These are phyloP conservation scores for Procavia capensis DNA, from an alignment of 2,113 vertebrate genomes.

Conservation along the genomic window DNA sequence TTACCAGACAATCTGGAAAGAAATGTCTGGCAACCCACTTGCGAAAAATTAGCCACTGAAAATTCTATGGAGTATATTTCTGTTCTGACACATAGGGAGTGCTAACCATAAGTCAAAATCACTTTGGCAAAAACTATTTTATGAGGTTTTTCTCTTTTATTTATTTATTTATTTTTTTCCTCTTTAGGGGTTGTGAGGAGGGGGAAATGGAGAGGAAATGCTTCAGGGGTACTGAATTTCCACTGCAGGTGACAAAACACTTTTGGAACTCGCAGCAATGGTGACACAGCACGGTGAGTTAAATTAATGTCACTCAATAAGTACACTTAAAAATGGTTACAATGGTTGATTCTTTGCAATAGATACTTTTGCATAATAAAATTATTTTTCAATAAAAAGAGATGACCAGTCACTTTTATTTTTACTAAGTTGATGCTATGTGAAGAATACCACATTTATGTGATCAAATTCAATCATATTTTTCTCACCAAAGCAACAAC, in stretches of 20 bases:
- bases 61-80: neutral
- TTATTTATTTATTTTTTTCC: neutral
- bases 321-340: neutral
- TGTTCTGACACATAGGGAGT: neutral
- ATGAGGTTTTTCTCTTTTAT: no score
- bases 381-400: neutral
- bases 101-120: neutral
- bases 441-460: neutral
- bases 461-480: neutral
- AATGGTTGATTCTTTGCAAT: neutral
- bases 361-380: neutral
- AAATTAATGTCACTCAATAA: neutral
- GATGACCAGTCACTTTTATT: no score
- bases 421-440: neutral
- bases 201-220: neutral
- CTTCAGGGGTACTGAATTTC: neutral
- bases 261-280: neutral
- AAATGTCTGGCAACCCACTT: neutral
- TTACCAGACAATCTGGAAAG: neutral
- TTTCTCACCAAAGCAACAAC: neutral
- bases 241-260: neutral
- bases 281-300: neutral
- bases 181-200: neutral
- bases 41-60: neutral
- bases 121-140: neutral